Percentiles rank a stretch among this genome's conserved stretches.
Evolutionary conservation across 2,797 vertebrate species (phyloP).

Genomic region (Simalia tracyae): DNA sequence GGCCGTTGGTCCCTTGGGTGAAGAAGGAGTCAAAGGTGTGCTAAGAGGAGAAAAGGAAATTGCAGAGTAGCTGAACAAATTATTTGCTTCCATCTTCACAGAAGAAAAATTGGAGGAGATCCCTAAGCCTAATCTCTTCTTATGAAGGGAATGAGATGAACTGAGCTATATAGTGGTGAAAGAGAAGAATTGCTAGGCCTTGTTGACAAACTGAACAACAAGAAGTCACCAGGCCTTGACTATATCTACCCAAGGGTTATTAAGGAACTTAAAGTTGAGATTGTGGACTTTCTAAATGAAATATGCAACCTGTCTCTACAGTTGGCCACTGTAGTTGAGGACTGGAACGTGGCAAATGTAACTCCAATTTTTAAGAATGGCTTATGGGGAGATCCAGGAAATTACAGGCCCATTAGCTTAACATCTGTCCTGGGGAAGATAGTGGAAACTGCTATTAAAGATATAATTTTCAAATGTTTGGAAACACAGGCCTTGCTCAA

Average conservation of each 20-base stretch:
- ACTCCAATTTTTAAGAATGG: not conserved
- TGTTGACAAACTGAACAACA: not conserved
- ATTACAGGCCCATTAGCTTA: not conserved
- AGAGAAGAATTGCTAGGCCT: not conserved
- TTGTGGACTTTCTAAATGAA: not conserved
- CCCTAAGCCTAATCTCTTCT: not conserved
- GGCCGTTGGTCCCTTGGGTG: not conserved
- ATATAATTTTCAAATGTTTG: not conserved
- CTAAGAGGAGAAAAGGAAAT: not conserved
- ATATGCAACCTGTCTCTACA: not conserved
- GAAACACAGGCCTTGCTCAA: not conserved
- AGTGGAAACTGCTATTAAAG: not conserved
- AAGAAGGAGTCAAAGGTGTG: not conserved
- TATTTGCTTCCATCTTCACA: not conserved
- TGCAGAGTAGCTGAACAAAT: not conserved
- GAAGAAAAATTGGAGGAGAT: not conserved
- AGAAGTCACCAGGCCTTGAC: not conserved
- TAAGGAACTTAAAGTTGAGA: not conserved
- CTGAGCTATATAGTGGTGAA: not conserved
- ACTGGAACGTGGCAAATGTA: not conserved
- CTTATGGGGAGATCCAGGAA: not conserved
- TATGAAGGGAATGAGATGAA: not conserved
- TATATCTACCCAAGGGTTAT: not conserved
- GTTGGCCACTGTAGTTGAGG: not conserved
- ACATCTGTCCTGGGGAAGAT: not conserved